Evolutionary conservation across 2,888 invertebrate genomes (phyloP).

Genomic region (Eudasyphora cyanicolor): DNA sequence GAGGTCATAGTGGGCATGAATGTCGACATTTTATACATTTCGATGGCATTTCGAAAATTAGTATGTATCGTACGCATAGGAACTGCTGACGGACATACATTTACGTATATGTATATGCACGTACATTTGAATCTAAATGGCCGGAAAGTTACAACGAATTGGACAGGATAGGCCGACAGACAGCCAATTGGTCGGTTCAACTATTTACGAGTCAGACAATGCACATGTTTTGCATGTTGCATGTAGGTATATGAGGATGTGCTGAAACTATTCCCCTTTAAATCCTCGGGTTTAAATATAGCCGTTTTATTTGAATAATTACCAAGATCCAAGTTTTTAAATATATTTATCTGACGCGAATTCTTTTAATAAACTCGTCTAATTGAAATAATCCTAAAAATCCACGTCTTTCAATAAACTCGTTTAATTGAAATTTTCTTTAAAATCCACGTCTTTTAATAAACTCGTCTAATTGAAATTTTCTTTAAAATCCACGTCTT

Average conservation of each 20-base stretch:
- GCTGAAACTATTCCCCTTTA: too few relatives aligned
- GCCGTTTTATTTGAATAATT: too few relatives aligned
- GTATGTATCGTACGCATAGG: constrained; percentile 27
- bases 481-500: too few relatives aligned
- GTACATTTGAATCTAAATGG: constrained; percentile 4
- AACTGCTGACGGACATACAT: background rate
- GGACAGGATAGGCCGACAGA: background rate
- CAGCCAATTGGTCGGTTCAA: background rate
- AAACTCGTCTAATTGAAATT: too few relatives aligned
- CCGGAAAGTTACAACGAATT: constrained; percentile 5
- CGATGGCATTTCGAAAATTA: constrained; percentile 47
- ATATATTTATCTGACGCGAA: too few relatives aligned
- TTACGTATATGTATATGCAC: background rate
- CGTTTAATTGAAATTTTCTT: too few relatives aligned
- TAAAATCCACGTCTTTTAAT: too few relatives aligned
- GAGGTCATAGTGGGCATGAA: constrained; percentile 35
- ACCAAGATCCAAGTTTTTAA: too few relatives aligned
- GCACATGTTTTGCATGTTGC: background rate
- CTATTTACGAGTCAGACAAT: background rate
- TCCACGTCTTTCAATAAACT: too few relatives aligned
- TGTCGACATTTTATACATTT: constrained; percentile 36
- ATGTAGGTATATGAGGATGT: background rate
- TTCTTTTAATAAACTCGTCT: too few relatives aligned
- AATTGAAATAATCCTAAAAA: too few relatives aligned
- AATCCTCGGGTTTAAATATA: too few relatives aligned